Conservation (phyloP, 1,140 invertebrate genomes). For the Brachionus koreanus region DNA sequence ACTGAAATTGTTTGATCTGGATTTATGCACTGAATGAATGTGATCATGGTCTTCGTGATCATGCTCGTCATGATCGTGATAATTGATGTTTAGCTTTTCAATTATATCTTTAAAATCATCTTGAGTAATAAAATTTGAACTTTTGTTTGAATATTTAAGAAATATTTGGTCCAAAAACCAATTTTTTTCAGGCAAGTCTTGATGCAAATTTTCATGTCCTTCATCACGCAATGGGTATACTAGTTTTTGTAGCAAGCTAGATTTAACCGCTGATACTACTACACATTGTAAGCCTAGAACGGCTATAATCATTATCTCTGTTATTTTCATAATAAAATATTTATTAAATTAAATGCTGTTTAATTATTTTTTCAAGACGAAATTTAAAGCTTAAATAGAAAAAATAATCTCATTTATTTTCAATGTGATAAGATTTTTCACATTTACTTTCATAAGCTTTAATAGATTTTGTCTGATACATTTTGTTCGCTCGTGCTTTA, state of each 20-base stretch:
- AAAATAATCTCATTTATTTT: not conserved
- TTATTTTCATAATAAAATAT: not conserved
- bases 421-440: not conserved
- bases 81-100: not conserved
- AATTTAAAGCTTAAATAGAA: not conserved
- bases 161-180: conserved; percentile 21
- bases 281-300: not conserved
- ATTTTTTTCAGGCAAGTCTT: not conserved
- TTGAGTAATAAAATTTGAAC: not conserved
- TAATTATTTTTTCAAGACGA: not conserved
- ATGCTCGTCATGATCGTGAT: conserved; percentile 17
- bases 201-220: not conserved
- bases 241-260: not conserved
- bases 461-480: not conserved
- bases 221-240: not conserved
- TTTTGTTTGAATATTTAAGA: not conserved
- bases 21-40: not conserved
- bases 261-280: not conserved
- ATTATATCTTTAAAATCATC: conserved; percentile 5
- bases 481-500: not conserved
- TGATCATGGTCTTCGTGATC: conserved; percentile 25
- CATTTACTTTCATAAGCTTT: not conserved
- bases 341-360: not conserved
- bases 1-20: not conserved
- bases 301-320: not conserved